Base-by-base conservation (phyloP, 2,888 invertebrate species). In the Epirrhoe alternata region DNA sequence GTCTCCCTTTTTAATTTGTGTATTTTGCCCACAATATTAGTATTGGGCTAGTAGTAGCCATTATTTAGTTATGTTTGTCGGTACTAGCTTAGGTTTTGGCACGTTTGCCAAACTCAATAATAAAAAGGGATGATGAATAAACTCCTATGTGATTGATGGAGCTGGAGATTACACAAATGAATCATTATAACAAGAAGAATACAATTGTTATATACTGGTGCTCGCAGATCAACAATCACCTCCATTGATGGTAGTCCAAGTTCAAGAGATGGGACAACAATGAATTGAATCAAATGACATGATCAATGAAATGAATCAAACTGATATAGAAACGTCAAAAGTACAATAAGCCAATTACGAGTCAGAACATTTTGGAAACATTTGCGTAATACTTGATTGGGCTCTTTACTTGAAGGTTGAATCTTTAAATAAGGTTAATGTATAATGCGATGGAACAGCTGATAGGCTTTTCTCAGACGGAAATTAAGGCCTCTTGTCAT, bases 301-400 rank as follows among this genome's bases (percentile, higher is more conserved):
- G 56, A 62, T 66, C 61, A 64, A 58, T 64, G 53, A 50, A 38
- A 50, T 60, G 60, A 57, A 50, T 64, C 57, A 54, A 57, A 59
- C 33, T 53, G 69, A 63, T 70, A 71, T 73, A 69, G 62, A 70
- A 57, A 57, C 62, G 62, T 55, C 68, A 64, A 70, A 70, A 75
- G 78, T 80, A 75, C 61, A 69, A 70, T 77, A 77, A 78, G 77
- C 74, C 70, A 68, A 74, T 76, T 75, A 67, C 33, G 61, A 68
- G 57, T 64, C 69, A 63, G 69, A 64, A 74, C 77, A 71, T 71
- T 73, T 68, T 59, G 66, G 69, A 70, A 53, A 63, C 66, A 61
- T 71, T 77, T 76, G 61, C 49, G 61, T 61, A 59, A 63, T 63
- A 12, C 31, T 31, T 55, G 57, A 64, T 59, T 60, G 30, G 24